phyloP scores from a whole-genome alignment of 2,888 invertebrate species.

The Polydrusus pterygomalis region DNA sequence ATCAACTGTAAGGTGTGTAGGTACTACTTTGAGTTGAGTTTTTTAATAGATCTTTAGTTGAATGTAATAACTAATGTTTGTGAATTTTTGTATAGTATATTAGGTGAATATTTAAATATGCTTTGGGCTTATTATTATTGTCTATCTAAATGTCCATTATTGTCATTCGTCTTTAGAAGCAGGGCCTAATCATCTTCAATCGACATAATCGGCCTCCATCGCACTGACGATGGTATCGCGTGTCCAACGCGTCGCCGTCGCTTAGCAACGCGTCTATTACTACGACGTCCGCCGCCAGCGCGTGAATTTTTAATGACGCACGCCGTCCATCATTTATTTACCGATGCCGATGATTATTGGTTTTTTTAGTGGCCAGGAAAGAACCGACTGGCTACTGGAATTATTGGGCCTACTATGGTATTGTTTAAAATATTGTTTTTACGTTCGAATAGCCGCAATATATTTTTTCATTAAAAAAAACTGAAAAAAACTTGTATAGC shows the following conservation, averaged over 20 bases:
- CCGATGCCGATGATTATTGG: constrained; percentile 69
- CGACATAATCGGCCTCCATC: constrained; percentile 54
- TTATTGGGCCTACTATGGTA: constrained; percentile 41
- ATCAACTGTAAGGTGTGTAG: constrained; percentile 30
- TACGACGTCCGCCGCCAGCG: constrained; percentile 60
- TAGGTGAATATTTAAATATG: constrained; percentile 3
- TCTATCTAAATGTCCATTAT: constrained; percentile 39
- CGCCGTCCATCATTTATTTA: constrained; percentile 70
- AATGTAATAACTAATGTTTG: neutral
- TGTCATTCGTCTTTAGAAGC: constrained; percentile 35
- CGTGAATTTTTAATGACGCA: constrained; percentile 69
- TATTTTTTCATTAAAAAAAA: too few relatives aligned
- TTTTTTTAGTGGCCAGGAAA: constrained; percentile 55
- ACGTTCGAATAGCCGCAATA: too few relatives aligned
- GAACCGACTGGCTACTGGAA: neutral
- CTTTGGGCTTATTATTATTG: neutral
- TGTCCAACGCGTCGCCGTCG: constrained; percentile 65
- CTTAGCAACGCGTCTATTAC: constrained; percentile 69
- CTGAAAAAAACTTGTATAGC: too few relatives aligned
- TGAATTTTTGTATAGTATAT: neutral
- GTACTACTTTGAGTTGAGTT: constrained; percentile 7
- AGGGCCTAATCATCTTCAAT: constrained; percentile 59
- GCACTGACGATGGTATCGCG: constrained; percentile 71
- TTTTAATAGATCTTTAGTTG: too few relatives aligned
- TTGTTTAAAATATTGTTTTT: neutral